Conservation (phyloP, 2,113 vertebrate species). For the Trematocara nigrifrons region DNA sequence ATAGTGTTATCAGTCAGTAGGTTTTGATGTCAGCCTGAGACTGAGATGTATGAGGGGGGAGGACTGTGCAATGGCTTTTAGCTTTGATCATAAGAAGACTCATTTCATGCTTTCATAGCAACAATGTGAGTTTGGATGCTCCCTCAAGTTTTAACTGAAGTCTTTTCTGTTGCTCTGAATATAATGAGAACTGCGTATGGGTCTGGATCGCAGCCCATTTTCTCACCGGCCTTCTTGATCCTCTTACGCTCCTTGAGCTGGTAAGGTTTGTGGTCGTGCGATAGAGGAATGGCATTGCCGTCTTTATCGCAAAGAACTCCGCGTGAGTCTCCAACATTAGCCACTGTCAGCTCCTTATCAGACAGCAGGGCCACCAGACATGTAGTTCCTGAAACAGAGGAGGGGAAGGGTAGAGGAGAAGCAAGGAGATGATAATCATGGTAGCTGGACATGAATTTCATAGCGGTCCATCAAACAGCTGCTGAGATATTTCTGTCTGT, state of each 20-base stretch:
- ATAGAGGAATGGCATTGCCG: conserved; percentile 89
- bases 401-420: neutral
- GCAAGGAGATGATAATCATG: neutral
- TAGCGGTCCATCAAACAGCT: neutral
- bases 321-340: conserved; percentile 93
- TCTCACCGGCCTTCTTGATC: conserved; percentile 94
- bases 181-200: neutral
- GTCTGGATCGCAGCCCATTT: neutral
- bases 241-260: conserved; percentile 96
- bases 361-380: conserved; percentile 92
- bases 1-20: conserved; percentile 16
- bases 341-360: conserved; percentile 92
- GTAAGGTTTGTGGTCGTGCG: conserved; percentile 98
- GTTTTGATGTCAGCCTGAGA: conserved; percentile 21
- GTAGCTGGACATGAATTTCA: neutral
- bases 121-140: conserved; percentile 8
- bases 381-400: conserved; percentile 82
- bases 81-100: conserved; percentile 19
- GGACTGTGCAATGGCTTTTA: neutral
- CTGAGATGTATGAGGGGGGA: neutral
- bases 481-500: neutral
- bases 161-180: neutral
- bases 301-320: conserved; percentile 96
- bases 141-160: neutral
- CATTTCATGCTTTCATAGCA: conserved; percentile 6